phyloP scores from a whole-genome alignment of 2,113 vertebrate genomes.

The Eclectus roratus region DNA sequence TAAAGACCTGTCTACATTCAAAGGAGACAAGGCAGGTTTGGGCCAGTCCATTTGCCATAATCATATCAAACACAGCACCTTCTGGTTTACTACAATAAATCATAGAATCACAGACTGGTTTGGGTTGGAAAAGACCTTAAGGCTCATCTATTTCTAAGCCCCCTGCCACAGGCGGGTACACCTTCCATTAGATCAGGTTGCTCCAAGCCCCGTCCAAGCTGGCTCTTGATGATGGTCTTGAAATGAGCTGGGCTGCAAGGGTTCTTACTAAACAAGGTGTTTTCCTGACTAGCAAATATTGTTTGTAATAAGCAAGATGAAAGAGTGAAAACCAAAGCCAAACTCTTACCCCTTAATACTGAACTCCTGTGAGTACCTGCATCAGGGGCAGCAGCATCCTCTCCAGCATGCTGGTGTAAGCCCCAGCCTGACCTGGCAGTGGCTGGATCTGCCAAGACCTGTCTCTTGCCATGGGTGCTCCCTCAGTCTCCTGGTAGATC shows the following conservation, averaged over 20 bases:
- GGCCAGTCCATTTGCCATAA: not conserved
- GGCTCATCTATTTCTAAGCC: not conserved
- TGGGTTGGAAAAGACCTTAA: not conserved
- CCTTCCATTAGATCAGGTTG: not conserved
- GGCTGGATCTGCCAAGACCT: not conserved
- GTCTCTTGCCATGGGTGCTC: not conserved
- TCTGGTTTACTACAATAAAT: not conserved
- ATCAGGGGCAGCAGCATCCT: not conserved
- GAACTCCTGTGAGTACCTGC: not conserved
- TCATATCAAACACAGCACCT: not conserved
- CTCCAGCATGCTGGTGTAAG: accelerated
- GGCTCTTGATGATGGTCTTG: not conserved
- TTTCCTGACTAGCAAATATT: not conserved
- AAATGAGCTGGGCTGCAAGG: not conserved
- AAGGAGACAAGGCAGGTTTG: not conserved
- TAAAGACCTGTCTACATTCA: not conserved
- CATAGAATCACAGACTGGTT: not conserved
- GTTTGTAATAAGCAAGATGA: not conserved
- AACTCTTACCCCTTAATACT: accelerated
- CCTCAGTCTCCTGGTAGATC: not conserved
- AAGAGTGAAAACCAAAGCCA: not conserved
- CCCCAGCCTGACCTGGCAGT: accelerated
- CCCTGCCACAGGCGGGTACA: not conserved
- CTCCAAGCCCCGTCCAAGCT: not conserved
- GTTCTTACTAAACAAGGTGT: not conserved